Evolutionary conservation across 53 echinoderm and acorn worm species (phyloP).

Genomic region (Stichopus horrens): DNA sequence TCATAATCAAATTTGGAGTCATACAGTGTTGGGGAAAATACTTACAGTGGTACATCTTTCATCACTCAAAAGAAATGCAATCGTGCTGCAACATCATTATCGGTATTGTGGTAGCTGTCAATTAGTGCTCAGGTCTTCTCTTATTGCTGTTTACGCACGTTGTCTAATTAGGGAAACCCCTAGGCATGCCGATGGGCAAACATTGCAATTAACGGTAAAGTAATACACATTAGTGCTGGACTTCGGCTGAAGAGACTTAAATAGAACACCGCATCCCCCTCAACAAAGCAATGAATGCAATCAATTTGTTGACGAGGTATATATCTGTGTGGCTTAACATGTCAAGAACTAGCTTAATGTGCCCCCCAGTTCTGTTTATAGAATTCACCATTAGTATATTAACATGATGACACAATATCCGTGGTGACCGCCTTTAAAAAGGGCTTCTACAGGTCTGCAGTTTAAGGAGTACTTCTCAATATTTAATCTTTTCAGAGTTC

Average conservation of each 20-base stretch:
- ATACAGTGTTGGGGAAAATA: not conserved
- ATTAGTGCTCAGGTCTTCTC: slow-evolving; percentile 2
- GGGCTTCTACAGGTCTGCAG: too few species aligned
- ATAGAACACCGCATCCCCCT: not conserved
- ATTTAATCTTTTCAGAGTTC: too few species aligned
- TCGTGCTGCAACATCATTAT: not conserved
- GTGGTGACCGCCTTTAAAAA: too few species aligned
- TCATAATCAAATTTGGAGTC: slow-evolving; percentile 20
- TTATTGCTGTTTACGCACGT: slow-evolving; percentile 11
- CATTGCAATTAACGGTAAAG: slow-evolving; percentile 25
- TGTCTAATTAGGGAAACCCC: slow-evolving; percentile 36
- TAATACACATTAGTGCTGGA: slow-evolving; percentile 16
- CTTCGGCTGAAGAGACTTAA: not conserved
- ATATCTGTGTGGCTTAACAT: not conserved
- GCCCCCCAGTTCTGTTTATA: not conserved
- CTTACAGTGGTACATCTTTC: not conserved
- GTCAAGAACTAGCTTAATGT: not conserved
- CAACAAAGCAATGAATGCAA: not conserved
- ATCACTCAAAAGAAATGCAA: not conserved
- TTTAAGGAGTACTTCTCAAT: too few species aligned
- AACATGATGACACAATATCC: too few species aligned
- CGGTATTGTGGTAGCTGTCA: slow-evolving; percentile 41
- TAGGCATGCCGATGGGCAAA: not conserved
- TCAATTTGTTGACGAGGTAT: slow-evolving; percentile 1
- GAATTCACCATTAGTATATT: too few species aligned